Evolutionary conservation across 2,888 invertebrate species (phyloP), one percentile per base, ranked within the genome.

Genomic region (Pristionchus japonicus): DNA sequence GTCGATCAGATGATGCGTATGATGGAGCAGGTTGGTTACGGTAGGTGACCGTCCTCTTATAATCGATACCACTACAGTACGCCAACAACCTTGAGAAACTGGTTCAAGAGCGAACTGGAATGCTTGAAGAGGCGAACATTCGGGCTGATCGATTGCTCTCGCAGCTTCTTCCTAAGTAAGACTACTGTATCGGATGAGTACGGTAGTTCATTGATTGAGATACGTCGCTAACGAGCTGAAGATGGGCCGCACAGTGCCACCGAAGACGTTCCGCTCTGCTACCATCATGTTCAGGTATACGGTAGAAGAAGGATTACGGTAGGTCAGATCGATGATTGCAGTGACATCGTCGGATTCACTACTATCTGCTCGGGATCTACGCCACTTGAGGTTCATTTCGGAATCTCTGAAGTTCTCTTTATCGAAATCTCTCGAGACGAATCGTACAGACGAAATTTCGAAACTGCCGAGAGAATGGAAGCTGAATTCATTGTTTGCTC

Each of bases 1-100:
- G 93, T 93, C 7, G 93, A 93, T 88, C 93, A 93, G 89, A 93
- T 93, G 93, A 93, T 93, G 93, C 89, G 92, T 7, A 90, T 92
- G 92, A 92, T 92, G 92, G 92, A 92, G 85, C 88, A 88, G 83
- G 88, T 88, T 1, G 27, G 49, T 61, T 52, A n/a, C 84, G 37
- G 6, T 64, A 31, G 9, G 23, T 7, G 37, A 67, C 87, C 27
- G 43, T 61, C n/a, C 2, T 37, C 20, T 17, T 9, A 6, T 11
- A 43, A 43, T 43, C 11, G 43, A 43, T 43, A 9, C 43, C 43
- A 40, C 31, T 86, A 84, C 93, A 94, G 89, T 94, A 94, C 86
- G 94, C 94, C 1, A 94, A 94, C 80, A 94, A 94, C 88, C 89
- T 93, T 64, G 94, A 94, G 88, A 94, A 94, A 88, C 87, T 92